Evolutionary conservation across 2,113 vertebrate genomes (phyloP), one percentile per base, ranked within the genome.

Genomic region (Thryonomys swinderianus): DNA sequence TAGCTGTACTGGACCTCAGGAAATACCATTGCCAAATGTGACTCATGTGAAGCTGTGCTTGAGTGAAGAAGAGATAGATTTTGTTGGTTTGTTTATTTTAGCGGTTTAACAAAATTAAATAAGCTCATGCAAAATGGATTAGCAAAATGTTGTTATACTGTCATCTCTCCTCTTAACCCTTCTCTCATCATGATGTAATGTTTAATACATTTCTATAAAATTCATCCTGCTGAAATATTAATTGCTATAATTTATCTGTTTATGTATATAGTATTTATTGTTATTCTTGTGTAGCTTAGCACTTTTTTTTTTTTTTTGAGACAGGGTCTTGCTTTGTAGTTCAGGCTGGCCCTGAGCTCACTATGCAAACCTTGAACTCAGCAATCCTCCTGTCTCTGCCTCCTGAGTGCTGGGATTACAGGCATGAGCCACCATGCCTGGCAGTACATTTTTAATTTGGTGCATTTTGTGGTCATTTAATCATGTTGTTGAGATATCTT

Each of bases 71-170:
- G 67, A 95, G 34, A 45, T 5, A 14, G 10, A 27, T 11, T 71
- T 91, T 48, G 9, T 85, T 53, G 48, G 21, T 73, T 30, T 74
- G 62, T 86, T 97, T 61, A 45, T 86, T 96, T 93, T 18, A 84
- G 73, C 91, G 66, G 89, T 88, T 95, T 81, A 48, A 94, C 86
- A 96, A 69, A 53, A 51, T 80, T 37, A 85, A 84, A 48, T 91
- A 40, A 34, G 42, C 74, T 45, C 40, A 81, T 84, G 82, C 18
- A n/a, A 86, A 90, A 66, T 85, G 7, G n/a, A 27, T 80, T 67
- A 67, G 51, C 13, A 64, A 59, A 73, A 37, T 53, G 34, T 89
- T 90, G 20, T 42, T 40, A 66, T 53, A n/a, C 37, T 16, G 4
- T 45, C 37, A 11, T 67, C 3, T n/a, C 10, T 69, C 21, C 27